Evolutionary conservation across 37 sponge, comb jelly and placozoan species (phyloP).

Genomic region (Chondrilla cf. caribensis): DNA sequence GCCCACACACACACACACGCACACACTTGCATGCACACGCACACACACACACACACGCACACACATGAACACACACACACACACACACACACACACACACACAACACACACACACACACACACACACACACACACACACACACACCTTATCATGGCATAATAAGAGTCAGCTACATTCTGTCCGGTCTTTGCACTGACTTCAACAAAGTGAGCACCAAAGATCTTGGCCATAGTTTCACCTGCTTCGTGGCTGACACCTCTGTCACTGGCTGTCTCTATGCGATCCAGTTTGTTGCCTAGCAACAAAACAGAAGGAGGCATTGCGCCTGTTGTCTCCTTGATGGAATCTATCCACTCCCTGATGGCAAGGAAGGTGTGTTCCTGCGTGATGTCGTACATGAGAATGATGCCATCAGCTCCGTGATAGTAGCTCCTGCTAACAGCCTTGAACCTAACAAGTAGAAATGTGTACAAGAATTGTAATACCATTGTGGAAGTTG

Average conservation of each 20-base stretch:
- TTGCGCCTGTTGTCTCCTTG: slow-evolving; percentile 42
- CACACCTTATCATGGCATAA: background rate
- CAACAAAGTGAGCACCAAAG: slow-evolving; percentile 40
- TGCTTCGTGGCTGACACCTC: slow-evolving; percentile 56
- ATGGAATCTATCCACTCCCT: slow-evolving; percentile 80
- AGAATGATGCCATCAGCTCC: slow-evolving; percentile 75
- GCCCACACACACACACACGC: background rate
- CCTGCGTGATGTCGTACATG: slow-evolving; percentile 78
- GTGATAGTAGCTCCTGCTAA: slow-evolving; percentile 74
- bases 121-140: background rate
- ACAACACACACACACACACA: too few relatives aligned
- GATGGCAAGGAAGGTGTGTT: slow-evolving; percentile 73
- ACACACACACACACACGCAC: too few relatives aligned
- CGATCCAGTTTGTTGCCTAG: slow-evolving; percentile 67
- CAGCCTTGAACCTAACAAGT: slow-evolving; percentile 53
- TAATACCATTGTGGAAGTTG: too few relatives aligned
- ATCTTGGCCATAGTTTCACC: slow-evolving; percentile 72
- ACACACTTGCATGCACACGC: too few relatives aligned
- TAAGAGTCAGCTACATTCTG: slow-evolving; percentile 54
- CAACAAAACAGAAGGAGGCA: slow-evolving; percentile 53
- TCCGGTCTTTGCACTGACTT: slow-evolving; percentile 72
- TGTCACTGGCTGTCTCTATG: slow-evolving; percentile 11
- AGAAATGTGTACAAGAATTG: too few relatives aligned
- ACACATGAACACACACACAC: too few relatives aligned
- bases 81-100: too few relatives aligned